Base-by-base conservation (phyloP, 2,888 invertebrate genomes). In the Brachynemurus nebulosus region DNA sequence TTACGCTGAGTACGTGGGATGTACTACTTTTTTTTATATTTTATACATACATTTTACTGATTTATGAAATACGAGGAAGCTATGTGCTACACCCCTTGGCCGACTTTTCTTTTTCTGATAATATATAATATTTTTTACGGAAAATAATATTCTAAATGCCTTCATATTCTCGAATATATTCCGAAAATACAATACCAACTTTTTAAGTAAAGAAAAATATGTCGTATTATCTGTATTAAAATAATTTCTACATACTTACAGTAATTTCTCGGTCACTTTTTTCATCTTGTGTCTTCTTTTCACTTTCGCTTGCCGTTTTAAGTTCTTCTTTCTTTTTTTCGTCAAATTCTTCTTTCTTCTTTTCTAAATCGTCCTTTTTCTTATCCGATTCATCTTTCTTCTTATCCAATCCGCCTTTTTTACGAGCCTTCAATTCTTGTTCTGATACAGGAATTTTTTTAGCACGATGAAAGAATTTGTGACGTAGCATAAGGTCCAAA, bases 401-500 rank as follows among this genome's bases (percentile, higher is more conserved):
- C 40, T 62, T 55, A 47, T 71, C 72, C 52, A 72, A 74, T 63
- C 74, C 73, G 33, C 62, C 61, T 57, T 74, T 76, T 19, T 69
- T 70, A 50, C 71, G 74, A 1, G 70, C 70, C 57, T 73, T 76
- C 47, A 76, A 59, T 55, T 78, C 78, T 52, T 77, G 76, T 56
- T 83, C 82, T 49, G 75, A 75, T 4, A 83, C 79, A 16, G 84
- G 80, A 16, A 84, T 80, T 69, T 91, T 91, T 59, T 86, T 83
- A 52, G 93, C 96, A 53, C 96, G 80, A 66, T 96, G 96, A 66
- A 90, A 96, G 59, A 96, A 80, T 65, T 93, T 93, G 69, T 93
- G 92, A 59, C 82, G 72, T 53, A 96, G 64, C 85, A 96, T 86
- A 52, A 72, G 64, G 55, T 92, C 83, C 49, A 92, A 67, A 58